phyloP scores from a whole-genome alignment of 2,113 vertebrate genomes.

The Junco hyemalis region DNA sequence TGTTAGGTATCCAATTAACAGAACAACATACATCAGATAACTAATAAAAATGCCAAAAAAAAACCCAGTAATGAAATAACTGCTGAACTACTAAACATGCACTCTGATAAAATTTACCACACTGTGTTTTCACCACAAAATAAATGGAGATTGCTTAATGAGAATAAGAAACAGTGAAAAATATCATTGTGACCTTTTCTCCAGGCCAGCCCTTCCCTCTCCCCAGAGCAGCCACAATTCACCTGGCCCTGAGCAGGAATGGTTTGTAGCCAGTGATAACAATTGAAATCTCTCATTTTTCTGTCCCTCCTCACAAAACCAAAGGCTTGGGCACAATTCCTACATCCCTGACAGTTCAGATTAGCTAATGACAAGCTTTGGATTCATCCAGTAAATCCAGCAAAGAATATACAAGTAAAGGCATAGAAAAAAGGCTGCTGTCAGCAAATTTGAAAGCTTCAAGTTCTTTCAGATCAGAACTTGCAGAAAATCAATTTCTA shows the following conservation, averaged over 20 bases:
- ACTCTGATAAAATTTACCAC: not conserved
- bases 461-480: constrained; percentile 54
- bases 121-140: not conserved
- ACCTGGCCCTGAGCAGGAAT: not conserved
- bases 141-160: not conserved
- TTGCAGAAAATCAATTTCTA: constrained; percentile 68
- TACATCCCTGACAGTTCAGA: not conserved
- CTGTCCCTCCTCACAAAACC: not conserved
- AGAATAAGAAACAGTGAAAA: not conserved
- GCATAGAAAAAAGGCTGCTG: constrained; percentile 12
- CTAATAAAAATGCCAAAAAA: not conserved
- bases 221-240: rapidly evolving
- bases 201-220: not conserved
- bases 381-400: not conserved
- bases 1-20: not conserved
- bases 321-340: not conserved
- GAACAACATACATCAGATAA: not conserved
- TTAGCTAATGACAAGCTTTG: constrained; percentile 7
- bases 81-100: not conserved
- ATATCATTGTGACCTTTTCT: not conserved
- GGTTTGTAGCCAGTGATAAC: not conserved
- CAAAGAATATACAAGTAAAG: not conserved
- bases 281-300: not conserved
- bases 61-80: not conserved
- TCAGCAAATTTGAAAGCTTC: constrained; percentile 46